Evolutionary conservation across 1,140 invertebrate species (phyloP).

Genomic region (Drosophila cardini): DNA sequence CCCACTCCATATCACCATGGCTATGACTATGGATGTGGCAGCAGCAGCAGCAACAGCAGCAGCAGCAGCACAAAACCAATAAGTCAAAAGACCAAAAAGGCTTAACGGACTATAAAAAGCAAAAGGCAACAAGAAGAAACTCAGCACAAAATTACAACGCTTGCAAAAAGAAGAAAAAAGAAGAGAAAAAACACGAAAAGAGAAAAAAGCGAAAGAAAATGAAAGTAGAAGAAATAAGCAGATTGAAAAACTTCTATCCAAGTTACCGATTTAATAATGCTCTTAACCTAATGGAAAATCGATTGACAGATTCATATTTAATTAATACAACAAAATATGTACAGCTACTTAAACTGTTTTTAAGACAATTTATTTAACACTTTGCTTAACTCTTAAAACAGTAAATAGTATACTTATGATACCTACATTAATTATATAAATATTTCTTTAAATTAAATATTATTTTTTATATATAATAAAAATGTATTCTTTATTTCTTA

Average conservation of each 20-base stretch:
- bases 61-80: slow-evolving; percentile 68
- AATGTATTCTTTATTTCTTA: too few relatives aligned
- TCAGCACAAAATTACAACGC: slow-evolving; percentile 59
- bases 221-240: slow-evolving; percentile 23
- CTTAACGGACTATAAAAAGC: slow-evolving; percentile 76
- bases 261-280: slow-evolving; percentile 13
- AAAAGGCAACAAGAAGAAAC: slow-evolving; percentile 59
- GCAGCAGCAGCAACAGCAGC: slow-evolving; percentile 16
- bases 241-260: slow-evolving; percentile 19
- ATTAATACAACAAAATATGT: background rate
- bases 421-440: too few relatives aligned
- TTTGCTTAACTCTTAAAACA: too few relatives aligned
- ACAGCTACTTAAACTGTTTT: background rate
- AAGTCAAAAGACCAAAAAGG: slow-evolving; percentile 83
- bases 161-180: slow-evolving; percentile 27
- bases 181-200: slow-evolving; percentile 2
- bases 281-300: slow-evolving; percentile 3
- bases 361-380: too few relatives aligned
- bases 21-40: slow-evolving; percentile 26
- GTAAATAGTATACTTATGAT: too few relatives aligned
- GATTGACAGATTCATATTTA: background rate
- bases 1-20: background rate
- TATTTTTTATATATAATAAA: too few relatives aligned
- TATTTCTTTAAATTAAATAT: too few relatives aligned
- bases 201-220: too few relatives aligned